Evolutionary conservation across 1,140 invertebrate genomes (phyloP), one percentile per base, ranked within the genome.

Genomic region (Tachypleus tridentatus): DNA sequence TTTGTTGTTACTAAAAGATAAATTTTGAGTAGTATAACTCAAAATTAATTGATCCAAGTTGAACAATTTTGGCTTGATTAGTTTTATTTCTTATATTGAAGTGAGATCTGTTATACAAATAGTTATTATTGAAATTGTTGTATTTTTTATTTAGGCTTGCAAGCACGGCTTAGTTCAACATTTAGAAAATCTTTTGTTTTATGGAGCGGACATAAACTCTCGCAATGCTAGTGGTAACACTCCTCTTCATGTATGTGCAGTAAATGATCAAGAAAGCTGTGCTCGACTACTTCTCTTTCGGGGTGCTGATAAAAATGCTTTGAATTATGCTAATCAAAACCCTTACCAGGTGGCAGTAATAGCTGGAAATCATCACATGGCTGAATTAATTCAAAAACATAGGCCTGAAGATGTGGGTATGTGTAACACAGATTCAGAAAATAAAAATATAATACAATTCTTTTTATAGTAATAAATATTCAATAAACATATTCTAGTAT

Each of bases 321-420:
- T 95, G 5, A 99, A 99, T 79, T 97, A 88, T 79, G 92, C 93
- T 70, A 97, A 97, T 80, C 96, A 99, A 80, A 96, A 93, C 29
- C 91, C 97, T 49, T 97, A 96, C 80, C 92, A 98, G 79, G 91
- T 95, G 58, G 94, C 93, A 49, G 91, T 98, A 58, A 97, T 99
- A 74, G 92, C 95, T 64, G 93, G 92, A 61, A 97, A 98, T 77
- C 84, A 93, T 79, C 88, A 91, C 72, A 81, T 99, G 58, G 93
- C 94, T 51, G 92, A 97, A 75, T 85, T 98, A 56, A 98, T 99
- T 77, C 91, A 93, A 76, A 88, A 88, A 71, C 95, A 97, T 79
- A 87, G 88, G 73, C 82, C 87, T 11, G 89, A 93, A 62, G 89
- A 97, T 85, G 87, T 97, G 72, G 68, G 68, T 69, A 66, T 51